Conservation (phyloP, 2,888 invertebrate genomes). For the Drosophila robusta region DNA sequence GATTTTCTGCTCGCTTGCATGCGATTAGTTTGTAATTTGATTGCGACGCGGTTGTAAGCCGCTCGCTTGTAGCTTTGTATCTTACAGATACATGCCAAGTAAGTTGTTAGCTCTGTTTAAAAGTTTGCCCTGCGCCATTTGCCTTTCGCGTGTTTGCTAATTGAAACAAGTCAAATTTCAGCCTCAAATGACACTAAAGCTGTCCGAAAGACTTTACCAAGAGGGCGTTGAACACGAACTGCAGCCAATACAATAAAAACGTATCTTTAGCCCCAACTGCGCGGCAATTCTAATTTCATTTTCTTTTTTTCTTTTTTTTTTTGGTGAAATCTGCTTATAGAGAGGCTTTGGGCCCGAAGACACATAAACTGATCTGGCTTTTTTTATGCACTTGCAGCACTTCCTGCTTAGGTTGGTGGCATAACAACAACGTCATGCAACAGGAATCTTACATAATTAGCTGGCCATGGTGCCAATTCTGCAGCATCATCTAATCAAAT, state of each 20-base stretch:
- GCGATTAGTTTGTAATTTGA: conserved; percentile 83
- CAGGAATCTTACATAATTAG: conserved; percentile 45
- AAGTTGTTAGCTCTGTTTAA: conserved; percentile 65
- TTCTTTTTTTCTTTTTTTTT: neutral
- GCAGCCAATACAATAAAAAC: neutral
- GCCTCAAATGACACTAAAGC: conserved; percentile 62
- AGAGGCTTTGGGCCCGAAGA: neutral
- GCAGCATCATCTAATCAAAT: conserved; percentile 78
- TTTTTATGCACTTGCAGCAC: conserved; percentile 32
- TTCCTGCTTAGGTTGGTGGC: conserved; percentile 62
- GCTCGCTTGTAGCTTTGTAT: conserved; percentile 32
- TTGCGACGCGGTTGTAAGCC: conserved; percentile 67
- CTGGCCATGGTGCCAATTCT: conserved; percentile 39
- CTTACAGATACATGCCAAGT: conserved; percentile 62
- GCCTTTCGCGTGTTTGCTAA: conserved; percentile 68
- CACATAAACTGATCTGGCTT: conserved; percentile 17
- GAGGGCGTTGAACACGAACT: conserved; percentile 10
- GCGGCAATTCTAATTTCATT: neutral
- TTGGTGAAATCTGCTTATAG: neutral
- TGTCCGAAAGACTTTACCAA: conserved; percentile 40
- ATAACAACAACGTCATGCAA: conserved; percentile 42
- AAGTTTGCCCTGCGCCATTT: conserved; percentile 54
- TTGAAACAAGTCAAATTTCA: conserved; percentile 72
- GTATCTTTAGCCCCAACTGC: neutral
- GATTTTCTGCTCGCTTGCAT: conserved; percentile 79